A percentile compares a stretch with the other conserved stretches of the same genome.
Evolutionary conservation across 2,113 vertebrate species (phyloP).

Genomic region (Nyctibius bracteatus): DNA sequence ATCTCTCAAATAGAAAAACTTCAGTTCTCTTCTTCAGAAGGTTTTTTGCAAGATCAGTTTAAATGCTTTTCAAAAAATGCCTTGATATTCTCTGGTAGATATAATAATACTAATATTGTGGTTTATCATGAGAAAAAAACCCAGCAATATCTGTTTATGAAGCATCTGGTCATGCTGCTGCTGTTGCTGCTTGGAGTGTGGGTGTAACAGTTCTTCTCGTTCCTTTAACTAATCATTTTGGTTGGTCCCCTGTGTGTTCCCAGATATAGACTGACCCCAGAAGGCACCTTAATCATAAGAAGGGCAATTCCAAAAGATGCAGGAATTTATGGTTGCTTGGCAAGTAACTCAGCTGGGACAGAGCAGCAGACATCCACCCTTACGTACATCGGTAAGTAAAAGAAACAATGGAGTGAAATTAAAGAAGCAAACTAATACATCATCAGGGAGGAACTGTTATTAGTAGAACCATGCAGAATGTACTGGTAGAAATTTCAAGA

Average conservation of each 20-base stretch:
- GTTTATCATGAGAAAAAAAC: neutral
- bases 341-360: conserved; percentile 89
- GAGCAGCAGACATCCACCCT: conserved; percentile 80
- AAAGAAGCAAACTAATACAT: neutral
- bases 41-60: neutral
- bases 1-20: neutral
- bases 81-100: neutral
- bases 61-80: neutral
- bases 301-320: conserved; percentile 79
- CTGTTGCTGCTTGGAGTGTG: neutral
- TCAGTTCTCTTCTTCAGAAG: neutral
- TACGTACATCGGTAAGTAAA: conserved; percentile 81
- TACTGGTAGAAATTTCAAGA: neutral
- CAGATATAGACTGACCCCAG: conserved; percentile 84
- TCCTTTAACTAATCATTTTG: neutral
- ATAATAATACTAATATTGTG: neutral
- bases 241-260: neutral
- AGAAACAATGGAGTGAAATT: neutral
- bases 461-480: neutral
- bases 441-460: neutral
- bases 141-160: neutral
- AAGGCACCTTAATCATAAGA: conserved; percentile 86
- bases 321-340: conserved; percentile 89
- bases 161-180: neutral
- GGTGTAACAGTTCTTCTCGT: neutral